A percentile compares a stretch with the other conserved stretches of the same genome.
Conservation (phyloP, 2,888 invertebrate species). For the Idaea dimidiata region DNA sequence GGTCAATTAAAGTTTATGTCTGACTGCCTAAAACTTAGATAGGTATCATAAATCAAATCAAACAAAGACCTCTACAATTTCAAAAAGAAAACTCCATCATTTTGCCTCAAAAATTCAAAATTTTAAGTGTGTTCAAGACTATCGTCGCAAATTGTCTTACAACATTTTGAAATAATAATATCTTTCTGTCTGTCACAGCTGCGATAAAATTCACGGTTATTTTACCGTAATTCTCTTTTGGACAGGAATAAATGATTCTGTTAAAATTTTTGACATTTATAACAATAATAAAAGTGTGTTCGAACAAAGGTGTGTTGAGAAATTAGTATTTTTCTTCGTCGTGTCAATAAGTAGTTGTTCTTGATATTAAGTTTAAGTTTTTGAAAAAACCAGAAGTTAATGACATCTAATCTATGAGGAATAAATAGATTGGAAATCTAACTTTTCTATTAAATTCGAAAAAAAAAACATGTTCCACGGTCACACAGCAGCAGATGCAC, state of each 20-base stretch:
- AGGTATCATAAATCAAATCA: conserved; percentile 9
- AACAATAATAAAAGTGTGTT: conserved; percentile 22
- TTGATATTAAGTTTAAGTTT: too few relatives aligned
- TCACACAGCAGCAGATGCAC: too few relatives aligned
- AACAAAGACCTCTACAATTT: neutral
- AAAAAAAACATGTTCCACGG: too few relatives aligned
- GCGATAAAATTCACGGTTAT: conserved; percentile 21
- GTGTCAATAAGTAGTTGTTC: neutral
- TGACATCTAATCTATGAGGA: too few relatives aligned
- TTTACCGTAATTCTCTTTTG: conserved; percentile 19
- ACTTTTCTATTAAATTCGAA: too few relatives aligned
- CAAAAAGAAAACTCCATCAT: conserved; percentile 19
- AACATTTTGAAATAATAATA: conserved; percentile 20
- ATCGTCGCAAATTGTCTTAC: conserved; percentile 18
- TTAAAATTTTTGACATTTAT: conserved; percentile 26
- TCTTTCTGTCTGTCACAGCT: conserved; percentile 24
- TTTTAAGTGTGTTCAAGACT: conserved; percentile 18
- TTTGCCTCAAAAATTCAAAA: conserved; percentile 17
- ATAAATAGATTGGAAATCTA: too few relatives aligned
- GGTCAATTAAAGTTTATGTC: neutral
- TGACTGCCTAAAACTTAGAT: conserved; percentile 8
- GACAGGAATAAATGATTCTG: conserved; percentile 28
- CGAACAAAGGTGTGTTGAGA: neutral
- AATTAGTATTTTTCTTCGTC: neutral
- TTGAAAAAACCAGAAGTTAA: too few relatives aligned